Conservation (phyloP, 2,113 vertebrate genomes). For the Pachypanchax playfairii region DNA sequence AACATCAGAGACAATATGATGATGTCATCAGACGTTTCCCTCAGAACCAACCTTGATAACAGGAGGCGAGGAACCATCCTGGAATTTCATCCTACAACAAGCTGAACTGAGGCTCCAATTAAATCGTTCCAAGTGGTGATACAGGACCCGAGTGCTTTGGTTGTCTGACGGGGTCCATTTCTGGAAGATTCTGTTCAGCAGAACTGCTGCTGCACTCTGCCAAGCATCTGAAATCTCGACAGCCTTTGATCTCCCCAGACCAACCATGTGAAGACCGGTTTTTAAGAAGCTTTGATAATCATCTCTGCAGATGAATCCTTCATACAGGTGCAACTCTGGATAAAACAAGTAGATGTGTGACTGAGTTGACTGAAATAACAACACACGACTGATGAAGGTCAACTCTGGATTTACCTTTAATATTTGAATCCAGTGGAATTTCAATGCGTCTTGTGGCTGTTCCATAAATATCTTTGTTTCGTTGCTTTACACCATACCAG, state of each 20-base stretch:
- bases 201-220: constrained; percentile 38
- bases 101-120: fast-evolving
- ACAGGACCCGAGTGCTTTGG: constrained; percentile 30
- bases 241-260: fast-evolving
- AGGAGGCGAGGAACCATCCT: fast-evolving
- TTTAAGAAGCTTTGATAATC: fast-evolving
- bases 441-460: fast-evolving
- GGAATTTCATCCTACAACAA: fast-evolving
- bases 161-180: constrained; percentile 56
- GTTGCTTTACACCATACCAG: constrained; percentile 47
- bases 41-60: constrained; percentile 38
- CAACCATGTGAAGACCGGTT: fast-evolving
- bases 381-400: fast-evolving
- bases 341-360: not conserved
- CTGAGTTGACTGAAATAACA: not conserved
- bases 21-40: fast-evolving
- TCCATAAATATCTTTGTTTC: not conserved
- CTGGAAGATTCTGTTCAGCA: constrained; percentile 66
- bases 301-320: constrained; percentile 43
- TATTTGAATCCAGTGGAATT: not conserved
- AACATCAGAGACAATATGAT: fast-evolving
- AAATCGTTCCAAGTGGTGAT: not conserved
- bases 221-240: constrained; percentile 37
- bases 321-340: constrained; percentile 72
- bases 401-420: constrained; percentile 50